These are phyloP conservation scores for Tautogolabrus adspersus DNA, from an alignment of 2,113 vertebrate species.

Conservation along the genomic window DNA sequence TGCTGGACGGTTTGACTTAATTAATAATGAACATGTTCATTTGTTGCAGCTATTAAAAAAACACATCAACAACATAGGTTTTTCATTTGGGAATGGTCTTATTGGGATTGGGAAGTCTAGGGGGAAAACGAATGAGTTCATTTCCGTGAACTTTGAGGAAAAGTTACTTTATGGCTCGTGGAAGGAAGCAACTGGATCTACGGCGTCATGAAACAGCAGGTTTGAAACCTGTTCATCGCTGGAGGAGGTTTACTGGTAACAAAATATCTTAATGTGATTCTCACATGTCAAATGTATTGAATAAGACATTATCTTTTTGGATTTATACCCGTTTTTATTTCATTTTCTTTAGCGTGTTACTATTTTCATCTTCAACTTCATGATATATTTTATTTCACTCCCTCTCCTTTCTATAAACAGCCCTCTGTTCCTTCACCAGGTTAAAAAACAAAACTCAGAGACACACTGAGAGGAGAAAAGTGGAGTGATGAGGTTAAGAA, in stretches of 20 bases:
- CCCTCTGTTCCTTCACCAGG: neutral
- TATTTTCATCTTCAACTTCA: no score
- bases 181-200: no score
- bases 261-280: neutral
- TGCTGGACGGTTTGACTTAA: no score
- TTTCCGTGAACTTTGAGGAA: neutral
- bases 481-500: conserved; percentile 58
- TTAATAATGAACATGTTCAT: neutral
- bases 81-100: neutral
- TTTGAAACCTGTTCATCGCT: neutral
- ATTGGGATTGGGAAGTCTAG: no score
- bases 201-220: neutral
- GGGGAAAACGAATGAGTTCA: neutral
- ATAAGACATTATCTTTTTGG: no score
- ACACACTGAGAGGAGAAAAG: conserved; percentile 25
- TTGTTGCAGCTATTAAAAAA: neutral
- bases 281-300: no score
- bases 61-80: neutral
- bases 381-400: neutral
- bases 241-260: no score
- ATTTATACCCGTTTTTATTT: no score
- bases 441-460: conserved; percentile 1
- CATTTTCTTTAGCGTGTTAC: no score
- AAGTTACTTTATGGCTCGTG: no score
- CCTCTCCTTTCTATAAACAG: no score